Evolutionary conservation across 2,888 invertebrate genomes (phyloP), one percentile per base, ranked within the genome.

Genomic region (Nomada ruficornis): DNA sequence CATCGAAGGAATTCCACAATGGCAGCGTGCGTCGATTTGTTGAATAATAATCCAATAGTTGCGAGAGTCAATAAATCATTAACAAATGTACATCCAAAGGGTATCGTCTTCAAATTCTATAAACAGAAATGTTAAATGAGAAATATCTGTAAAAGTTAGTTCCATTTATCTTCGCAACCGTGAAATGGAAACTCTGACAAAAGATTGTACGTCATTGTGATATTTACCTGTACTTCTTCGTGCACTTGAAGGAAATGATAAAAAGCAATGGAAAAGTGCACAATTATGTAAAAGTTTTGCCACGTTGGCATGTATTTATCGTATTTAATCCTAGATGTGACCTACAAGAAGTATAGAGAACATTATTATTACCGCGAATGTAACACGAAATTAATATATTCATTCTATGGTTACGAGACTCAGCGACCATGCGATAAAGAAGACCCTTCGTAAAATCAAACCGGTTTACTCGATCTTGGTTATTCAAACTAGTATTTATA

Each of bases 1-100:
- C 97, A 97, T 13, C 97, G 95, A 1, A 95, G 82, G 1, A 96
- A 94, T 93, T 97, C 97, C 52, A 96, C 94, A 1, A 95, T 90
- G 10, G 95, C 95, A 0, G 96, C 96, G 87, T 95, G 94, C 10
- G 95, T 94, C 59, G 95, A 95, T 87, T 96, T 95, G 88, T 97
- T 97, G 88, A 97, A 96, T 11, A 97, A 92, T 95, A 97, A 95
- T 0, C 97, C 97, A 68, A 97, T 96, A 36, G 96, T 94, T 0
- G 96, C 96, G 18, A 97, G 93, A 0, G 96, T 96, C 2, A 95
- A 95, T 62, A 97, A 95, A 85, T 97, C 96, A 94, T 96, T 96
- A 60, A 95, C 81, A 0, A 96, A 95, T 90, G 95, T 95, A 65
- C 95, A 93, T 18, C 95, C 93, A 2, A 96, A 95, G 3, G 95